Conservation (phyloP, 2,888 invertebrate species). For the Nemapogon koenigi region DNA sequence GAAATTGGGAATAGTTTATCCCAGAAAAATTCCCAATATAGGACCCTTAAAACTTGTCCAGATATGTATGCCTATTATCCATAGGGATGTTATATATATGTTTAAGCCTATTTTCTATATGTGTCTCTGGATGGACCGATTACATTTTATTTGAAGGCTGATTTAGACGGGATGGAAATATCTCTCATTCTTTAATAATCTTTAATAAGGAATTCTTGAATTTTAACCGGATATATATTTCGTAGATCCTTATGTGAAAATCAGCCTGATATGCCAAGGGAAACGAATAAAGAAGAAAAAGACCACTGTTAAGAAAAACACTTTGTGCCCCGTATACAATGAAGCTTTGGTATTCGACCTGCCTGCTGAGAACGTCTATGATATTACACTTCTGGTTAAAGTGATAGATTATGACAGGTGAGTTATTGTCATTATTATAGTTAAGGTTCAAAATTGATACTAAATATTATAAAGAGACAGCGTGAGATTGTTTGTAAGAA, state of each 20-base stretch:
- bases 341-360: conserved; percentile 94
- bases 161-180: not conserved
- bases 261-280: conserved; percentile 85
- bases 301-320: conserved; percentile 88
- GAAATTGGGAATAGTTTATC: too few species aligned
- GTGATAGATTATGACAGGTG: conserved; percentile 91
- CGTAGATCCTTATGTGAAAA: conserved; percentile 92
- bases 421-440: conserved; percentile 26
- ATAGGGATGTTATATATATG: too few species aligned
- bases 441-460: too few species aligned
- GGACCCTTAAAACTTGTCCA: too few species aligned
- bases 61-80: too few species aligned
- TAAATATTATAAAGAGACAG: too few species aligned
- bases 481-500: too few species aligned
- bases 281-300: conserved; percentile 93
- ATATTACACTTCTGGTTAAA: conserved; percentile 82
- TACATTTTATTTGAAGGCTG: too few species aligned
- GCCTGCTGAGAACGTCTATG: conserved; percentile 80
- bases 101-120: too few species aligned
- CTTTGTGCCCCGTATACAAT: conserved; percentile 88
- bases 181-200: not conserved
- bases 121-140: too few species aligned
- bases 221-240: conserved; percentile 4
- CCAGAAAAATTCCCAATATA: too few species aligned
- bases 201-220: not conserved